These are phyloP conservation scores for Melanostigma gelatinosum DNA, from an alignment of 2,113 vertebrate genomes.

Conservation along the genomic window DNA sequence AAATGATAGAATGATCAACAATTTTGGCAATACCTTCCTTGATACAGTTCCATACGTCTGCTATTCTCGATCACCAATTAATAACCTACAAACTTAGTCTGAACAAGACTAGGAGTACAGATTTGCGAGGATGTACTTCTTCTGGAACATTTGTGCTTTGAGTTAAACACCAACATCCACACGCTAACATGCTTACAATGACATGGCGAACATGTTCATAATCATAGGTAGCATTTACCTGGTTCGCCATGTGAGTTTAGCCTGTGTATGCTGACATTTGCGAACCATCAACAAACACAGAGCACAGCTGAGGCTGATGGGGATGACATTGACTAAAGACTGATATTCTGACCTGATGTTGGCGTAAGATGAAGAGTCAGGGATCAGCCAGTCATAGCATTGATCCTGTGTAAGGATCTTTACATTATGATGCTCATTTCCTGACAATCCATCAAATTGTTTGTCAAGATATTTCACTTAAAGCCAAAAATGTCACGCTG, in stretches of 20 bases:
- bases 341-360: background rate
- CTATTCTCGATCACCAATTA: too few relatives aligned
- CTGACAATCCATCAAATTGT: background rate
- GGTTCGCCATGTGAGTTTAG: background rate
- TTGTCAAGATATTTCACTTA: background rate
- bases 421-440: background rate
- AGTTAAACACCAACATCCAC: too few relatives aligned
- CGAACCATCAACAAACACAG: background rate
- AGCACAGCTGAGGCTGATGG: background rate
- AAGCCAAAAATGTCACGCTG: background rate
- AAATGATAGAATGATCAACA: background rate
- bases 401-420: background rate
- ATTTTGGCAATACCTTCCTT: background rate
- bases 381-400: background rate
- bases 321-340: background rate
- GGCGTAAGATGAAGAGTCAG: background rate
- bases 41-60: too few relatives aligned
- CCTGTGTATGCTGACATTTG: background rate
- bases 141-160: too few relatives aligned
- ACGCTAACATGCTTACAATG: too few relatives aligned
- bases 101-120: too few relatives aligned
- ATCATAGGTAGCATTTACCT: background rate
- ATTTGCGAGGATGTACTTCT: too few relatives aligned
- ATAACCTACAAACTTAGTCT: too few relatives aligned
- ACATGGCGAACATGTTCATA: background rate